phyloP scores from a whole-genome alignment of 2,113 vertebrate genomes.

The Onychorhynchus coronatus region DNA sequence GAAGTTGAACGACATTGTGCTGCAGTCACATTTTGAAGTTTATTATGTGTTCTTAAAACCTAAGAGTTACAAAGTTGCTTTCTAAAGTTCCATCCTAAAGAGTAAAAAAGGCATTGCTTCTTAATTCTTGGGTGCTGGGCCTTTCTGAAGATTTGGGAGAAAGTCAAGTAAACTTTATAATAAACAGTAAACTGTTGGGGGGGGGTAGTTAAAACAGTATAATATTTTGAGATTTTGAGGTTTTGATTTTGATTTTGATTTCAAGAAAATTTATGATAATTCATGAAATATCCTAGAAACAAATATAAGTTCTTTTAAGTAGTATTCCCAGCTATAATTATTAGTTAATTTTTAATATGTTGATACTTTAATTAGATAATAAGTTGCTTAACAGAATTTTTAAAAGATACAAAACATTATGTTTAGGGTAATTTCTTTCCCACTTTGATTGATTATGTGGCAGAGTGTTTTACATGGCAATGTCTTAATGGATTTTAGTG shows the following conservation, averaged over 20 bases:
- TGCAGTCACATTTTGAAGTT: neutral
- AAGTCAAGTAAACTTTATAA: neutral
- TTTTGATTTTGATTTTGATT: neutral
- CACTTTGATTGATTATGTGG: neutral
- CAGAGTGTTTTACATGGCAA: neutral
- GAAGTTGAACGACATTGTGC: neutral
- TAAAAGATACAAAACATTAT: no score
- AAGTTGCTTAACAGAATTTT: neutral
- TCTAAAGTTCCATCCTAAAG: neutral
- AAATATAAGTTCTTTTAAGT: neutral
- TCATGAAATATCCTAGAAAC: neutral
- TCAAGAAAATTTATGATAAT: neutral
- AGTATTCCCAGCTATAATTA: neutral
- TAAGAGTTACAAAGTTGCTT: neutral
- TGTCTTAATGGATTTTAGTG: neutral
- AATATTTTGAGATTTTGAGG: neutral
- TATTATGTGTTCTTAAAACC: neutral
- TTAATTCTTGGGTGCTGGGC: neutral
- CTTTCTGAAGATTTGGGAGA: neutral
- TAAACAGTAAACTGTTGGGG: neutral
- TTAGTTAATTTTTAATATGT: neutral
- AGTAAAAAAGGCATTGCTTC: neutral
- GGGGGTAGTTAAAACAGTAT: neutral
- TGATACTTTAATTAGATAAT: neutral
- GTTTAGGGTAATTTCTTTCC: neutral